Percentiles rank a stretch among this genome's conserved stretches.
Evolutionary conservation across 2,888 invertebrate genomes (phyloP).

Genomic region (Nebria salina): DNA sequence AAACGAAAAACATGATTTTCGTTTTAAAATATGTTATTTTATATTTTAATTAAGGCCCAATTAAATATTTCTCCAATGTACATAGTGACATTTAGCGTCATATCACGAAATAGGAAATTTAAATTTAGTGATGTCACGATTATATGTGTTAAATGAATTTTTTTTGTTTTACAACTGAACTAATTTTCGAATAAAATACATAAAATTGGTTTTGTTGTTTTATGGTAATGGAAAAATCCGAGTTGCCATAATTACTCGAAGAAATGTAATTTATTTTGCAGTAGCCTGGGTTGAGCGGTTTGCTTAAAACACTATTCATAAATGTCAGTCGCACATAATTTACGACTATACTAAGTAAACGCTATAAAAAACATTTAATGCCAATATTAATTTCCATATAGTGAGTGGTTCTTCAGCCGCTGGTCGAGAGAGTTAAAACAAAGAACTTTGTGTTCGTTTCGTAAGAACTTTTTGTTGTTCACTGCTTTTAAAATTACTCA

Average conservation of each 20-base stretch:
- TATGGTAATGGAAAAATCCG: not conserved
- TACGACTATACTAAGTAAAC: constrained; percentile 14
- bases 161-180: not conserved
- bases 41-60: constrained; percentile 14
- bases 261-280: constrained; percentile 10
- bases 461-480: not conserved
- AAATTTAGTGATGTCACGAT: too few species aligned
- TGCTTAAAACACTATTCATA: constrained; percentile 18
- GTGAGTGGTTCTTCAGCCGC: not conserved
- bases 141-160: too few species aligned
- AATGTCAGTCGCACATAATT: constrained; percentile 18
- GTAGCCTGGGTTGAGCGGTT: not conserved
- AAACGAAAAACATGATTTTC: constrained; percentile 33
- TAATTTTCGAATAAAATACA: too few species aligned
- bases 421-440: not conserved
- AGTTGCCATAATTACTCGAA: not conserved
- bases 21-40: constrained; percentile 33
- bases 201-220: too few species aligned
- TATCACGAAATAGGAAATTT: not conserved
- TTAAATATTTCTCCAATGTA: not conserved
- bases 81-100: not conserved
- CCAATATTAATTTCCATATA: constrained; percentile 8
- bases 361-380: constrained; percentile 17
- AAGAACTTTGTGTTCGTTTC: not conserved
- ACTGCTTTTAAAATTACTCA: not conserved